Conservation (phyloP, 1,140 invertebrate species). For the Ceratoteleas bidentatus region DNA sequence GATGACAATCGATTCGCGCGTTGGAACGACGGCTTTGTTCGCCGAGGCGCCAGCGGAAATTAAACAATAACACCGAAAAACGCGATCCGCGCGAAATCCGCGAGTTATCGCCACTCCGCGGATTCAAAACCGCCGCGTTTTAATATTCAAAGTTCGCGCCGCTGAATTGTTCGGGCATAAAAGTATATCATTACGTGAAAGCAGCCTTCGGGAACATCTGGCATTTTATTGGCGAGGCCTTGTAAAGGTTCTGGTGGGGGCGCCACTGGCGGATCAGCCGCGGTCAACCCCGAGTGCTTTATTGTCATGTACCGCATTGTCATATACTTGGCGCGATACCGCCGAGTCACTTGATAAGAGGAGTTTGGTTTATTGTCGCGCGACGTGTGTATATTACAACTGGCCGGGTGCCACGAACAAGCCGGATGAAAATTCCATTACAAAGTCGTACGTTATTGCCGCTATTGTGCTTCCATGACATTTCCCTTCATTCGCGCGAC, state of each 20-base stretch:
- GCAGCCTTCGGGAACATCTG: slow-evolving; percentile 41
- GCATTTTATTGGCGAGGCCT: slow-evolving; percentile 27
- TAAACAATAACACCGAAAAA: no score
- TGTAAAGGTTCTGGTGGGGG: slow-evolving; percentile 11
- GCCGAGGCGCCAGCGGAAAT: no score
- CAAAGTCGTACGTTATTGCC: slow-evolving; percentile 55
- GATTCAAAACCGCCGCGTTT: slow-evolving; percentile 14
- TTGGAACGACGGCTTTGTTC: no score
- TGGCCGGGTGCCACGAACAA: slow-evolving; percentile 47
- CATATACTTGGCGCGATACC: slow-evolving; percentile 49
- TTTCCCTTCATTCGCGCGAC: slow-evolving; percentile 27
- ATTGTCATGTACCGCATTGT: slow-evolving; percentile 53
- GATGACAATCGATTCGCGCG: no score
- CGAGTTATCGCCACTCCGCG: background rate
- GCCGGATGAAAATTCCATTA: slow-evolving; percentile 61
- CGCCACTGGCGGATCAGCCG: slow-evolving; percentile 8
- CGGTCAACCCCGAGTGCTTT: slow-evolving; percentile 39
- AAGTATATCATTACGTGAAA: slow-evolving; percentile 48
- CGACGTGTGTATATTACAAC: slow-evolving; percentile 48
- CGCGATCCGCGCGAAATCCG: no score
- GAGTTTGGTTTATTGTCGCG: slow-evolving; percentile 45
- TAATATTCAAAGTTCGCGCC: slow-evolving; percentile 21
- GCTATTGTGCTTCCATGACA: slow-evolving; percentile 38
- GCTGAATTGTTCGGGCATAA: slow-evolving; percentile 33
- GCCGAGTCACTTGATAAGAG: slow-evolving; percentile 51